Evolutionary conservation across 2,113 vertebrate genomes (phyloP).

Genomic region (Ramphastos sulfuratus): DNA sequence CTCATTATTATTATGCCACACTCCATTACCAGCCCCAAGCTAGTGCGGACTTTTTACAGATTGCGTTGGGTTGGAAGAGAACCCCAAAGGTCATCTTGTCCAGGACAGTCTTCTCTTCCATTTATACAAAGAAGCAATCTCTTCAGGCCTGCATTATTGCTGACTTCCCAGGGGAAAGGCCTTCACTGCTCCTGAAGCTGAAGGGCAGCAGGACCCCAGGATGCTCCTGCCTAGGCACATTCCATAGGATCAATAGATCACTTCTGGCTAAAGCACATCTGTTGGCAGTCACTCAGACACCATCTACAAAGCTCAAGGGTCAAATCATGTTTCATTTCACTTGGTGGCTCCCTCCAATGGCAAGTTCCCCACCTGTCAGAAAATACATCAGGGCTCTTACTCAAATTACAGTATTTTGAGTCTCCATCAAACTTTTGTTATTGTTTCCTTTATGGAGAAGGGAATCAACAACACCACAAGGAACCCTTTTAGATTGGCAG

Average conservation of each 20-base stretch:
- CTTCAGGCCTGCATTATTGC: background rate
- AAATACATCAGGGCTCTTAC: background rate
- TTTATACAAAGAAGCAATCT: background rate
- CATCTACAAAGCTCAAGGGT: background rate
- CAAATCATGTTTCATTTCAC: background rate
- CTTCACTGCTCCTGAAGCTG: fast-evolving
- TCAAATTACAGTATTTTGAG: fast-evolving
- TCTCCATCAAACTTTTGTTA: background rate
- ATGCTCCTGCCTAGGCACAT: background rate
- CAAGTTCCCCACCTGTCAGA: background rate
- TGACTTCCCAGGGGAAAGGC: fast-evolving
- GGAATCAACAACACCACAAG: background rate
- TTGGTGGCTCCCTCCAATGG: background rate
- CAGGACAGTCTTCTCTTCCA: background rate
- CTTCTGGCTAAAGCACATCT: background rate
- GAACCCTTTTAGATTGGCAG: background rate
- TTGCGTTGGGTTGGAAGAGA: no score
- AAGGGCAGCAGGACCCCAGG: background rate
- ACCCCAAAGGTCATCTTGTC: no score
- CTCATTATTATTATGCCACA: background rate
- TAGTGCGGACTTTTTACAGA: background rate
- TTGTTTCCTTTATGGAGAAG: background rate
- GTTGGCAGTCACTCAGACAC: background rate
- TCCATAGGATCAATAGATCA: background rate
- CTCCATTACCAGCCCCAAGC: background rate